A percentile compares a stretch with the other conserved stretches of the same genome.
These are phyloP conservation scores for Ecliptopera silaceata DNA, from an alignment of 2,888 invertebrate genomes.

Conservation along the genomic window DNA sequence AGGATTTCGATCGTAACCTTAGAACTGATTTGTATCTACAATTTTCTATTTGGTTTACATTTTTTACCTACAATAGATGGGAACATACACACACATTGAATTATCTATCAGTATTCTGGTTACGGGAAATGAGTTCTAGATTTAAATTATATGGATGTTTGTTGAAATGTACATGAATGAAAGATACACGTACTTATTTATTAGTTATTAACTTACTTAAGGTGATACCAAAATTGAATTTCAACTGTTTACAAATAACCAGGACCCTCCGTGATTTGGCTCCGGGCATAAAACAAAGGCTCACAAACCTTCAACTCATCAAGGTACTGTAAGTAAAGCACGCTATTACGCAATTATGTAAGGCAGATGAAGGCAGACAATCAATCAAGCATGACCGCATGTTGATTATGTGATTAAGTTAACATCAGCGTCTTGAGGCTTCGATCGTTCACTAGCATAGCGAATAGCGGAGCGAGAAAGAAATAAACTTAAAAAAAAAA, in stretches of 20 bases:
- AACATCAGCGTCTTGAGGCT: constrained; percentile 31
- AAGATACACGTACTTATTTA: too few relatives aligned
- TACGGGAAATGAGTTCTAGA: too few relatives aligned
- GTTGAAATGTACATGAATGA: too few relatives aligned
- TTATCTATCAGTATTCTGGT: too few relatives aligned
- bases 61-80: too few relatives aligned
- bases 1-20: neutral
- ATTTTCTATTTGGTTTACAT: too few relatives aligned
- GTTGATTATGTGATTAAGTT: constrained; percentile 72
- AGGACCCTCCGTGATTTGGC: constrained; percentile 35
- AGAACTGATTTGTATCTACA: too few relatives aligned
- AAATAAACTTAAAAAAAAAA: too few relatives aligned
- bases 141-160: too few relatives aligned
- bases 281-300: constrained; percentile 36
- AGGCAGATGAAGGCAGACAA: constrained; percentile 48
- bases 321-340: constrained; percentile 46
- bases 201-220: too few relatives aligned
- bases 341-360: constrained; percentile 54
- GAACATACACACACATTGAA: too few relatives aligned
- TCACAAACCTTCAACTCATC: constrained; percentile 37
- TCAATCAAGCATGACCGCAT: constrained; percentile 59
- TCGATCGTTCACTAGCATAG: constrained; percentile 8
- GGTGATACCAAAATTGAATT: too few relatives aligned
- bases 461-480: constrained; percentile 7
- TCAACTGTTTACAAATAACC: constrained; percentile 35